A percentile compares a stretch with the other conserved stretches of the same genome.
phyloP scores from a whole-genome alignment of 1,140 invertebrate genomes.

The Pseudobourletiella spinata region DNA sequence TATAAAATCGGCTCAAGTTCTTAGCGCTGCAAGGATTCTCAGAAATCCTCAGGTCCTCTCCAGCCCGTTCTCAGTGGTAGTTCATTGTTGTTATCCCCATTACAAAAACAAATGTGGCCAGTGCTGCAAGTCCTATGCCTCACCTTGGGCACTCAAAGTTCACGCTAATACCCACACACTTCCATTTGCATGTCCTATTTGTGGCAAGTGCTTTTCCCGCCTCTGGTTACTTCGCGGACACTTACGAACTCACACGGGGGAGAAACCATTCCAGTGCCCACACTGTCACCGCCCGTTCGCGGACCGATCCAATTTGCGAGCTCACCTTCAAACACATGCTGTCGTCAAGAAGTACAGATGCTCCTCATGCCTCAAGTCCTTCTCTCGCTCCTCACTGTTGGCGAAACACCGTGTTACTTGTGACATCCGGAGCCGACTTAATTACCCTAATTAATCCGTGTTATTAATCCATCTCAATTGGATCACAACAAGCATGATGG shows the following conservation, averaged over 20 bases:
- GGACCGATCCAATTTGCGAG: constrained; percentile 87
- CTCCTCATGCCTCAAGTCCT: constrained; percentile 65
- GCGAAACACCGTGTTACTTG: not conserved
- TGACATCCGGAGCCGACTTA: no score
- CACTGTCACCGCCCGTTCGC: constrained; percentile 92
- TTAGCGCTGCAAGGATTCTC: no score
- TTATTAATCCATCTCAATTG: no score
- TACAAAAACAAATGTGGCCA: no score
- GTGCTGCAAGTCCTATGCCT: not conserved
- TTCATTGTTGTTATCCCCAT: no score
- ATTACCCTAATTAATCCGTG: no score
- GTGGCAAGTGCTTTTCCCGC: constrained; percentile 55
- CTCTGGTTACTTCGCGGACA: constrained; percentile 50
- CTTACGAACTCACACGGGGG: constrained; percentile 87
- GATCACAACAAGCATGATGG: no score
- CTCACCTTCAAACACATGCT: constrained; percentile 93
- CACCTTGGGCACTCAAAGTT: not conserved
- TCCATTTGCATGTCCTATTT: not conserved
- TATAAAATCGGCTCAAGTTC: no score
- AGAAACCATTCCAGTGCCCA: constrained; percentile 92
- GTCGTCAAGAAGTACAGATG: constrained; percentile 97
- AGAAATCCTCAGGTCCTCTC: no score
- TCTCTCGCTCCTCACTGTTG: not conserved
- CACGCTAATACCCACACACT: not conserved
- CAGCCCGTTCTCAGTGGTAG: no score